These are phyloP conservation scores for Willowsia nigromaculata DNA, from an alignment of 2,888 invertebrate genomes.

Conservation along the genomic window DNA sequence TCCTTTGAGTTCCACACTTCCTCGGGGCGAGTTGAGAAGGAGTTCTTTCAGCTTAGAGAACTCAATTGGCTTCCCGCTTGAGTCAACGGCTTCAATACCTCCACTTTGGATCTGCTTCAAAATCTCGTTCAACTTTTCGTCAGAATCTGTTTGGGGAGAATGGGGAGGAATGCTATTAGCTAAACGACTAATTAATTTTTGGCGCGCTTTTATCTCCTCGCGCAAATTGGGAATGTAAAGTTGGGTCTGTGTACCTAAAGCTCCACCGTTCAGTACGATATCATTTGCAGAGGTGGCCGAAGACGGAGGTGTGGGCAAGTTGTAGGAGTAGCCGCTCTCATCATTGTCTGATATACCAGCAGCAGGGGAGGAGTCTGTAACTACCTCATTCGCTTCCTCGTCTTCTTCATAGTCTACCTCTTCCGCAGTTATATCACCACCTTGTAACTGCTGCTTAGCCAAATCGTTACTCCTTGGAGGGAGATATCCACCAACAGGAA, in stretches of 20 bases:
- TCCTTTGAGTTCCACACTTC: constrained; percentile 57
- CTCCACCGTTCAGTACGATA: constrained; percentile 34
- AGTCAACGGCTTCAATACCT: constrained; percentile 71
- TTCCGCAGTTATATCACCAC: not conserved
- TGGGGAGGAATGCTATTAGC: not conserved
- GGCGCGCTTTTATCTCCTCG: constrained; percentile 48
- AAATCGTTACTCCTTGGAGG: constrained; percentile 22
- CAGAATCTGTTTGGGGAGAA: constrained; percentile 29
- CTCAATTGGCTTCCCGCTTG: constrained; percentile 67
- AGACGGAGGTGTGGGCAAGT: constrained; percentile 70
- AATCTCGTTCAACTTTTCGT: constrained; percentile 71
- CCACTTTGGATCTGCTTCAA: constrained; percentile 73
- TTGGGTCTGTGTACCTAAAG: constrained; percentile 70
- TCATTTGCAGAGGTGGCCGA: constrained; percentile 34
- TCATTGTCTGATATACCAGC: constrained; percentile 23
- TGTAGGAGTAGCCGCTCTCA: constrained; percentile 47
- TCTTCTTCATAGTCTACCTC: constrained; percentile 63
- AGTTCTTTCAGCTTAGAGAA: constrained; percentile 63
- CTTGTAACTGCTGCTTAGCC: not conserved
- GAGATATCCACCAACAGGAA: constrained; percentile 48
- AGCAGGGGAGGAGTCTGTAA: constrained; percentile 8
- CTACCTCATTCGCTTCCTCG: constrained; percentile 44
- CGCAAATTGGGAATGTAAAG: constrained; percentile 73
- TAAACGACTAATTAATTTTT: constrained; percentile 36
- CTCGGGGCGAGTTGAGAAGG: constrained; percentile 53